These are phyloP conservation scores for Axea sp. DNA, from an alignment of 2,888 invertebrate species.

Conservation along the genomic window DNA sequence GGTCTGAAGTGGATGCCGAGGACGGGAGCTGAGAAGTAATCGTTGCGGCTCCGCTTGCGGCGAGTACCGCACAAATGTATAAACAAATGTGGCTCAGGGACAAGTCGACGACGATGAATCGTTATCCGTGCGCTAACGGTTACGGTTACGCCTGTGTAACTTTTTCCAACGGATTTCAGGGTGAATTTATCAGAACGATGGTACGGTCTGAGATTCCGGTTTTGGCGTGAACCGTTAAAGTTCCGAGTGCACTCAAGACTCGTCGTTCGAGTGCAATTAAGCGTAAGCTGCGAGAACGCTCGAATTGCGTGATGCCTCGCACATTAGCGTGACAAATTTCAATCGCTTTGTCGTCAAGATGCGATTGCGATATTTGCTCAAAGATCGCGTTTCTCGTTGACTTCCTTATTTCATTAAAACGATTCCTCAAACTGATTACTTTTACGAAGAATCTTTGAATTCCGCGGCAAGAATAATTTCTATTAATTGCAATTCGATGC, in stretches of 20 bases:
- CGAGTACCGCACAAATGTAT: too few species aligned
- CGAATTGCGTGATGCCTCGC: conserved; percentile 16
- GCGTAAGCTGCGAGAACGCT: neutral
- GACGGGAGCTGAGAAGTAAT: too few species aligned
- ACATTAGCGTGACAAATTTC: conserved; percentile 21
- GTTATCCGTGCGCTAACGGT: conserved; percentile 20
- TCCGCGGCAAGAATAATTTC: too few species aligned
- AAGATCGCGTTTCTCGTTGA: conserved; percentile 1
- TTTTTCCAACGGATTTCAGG: conserved; percentile 17
- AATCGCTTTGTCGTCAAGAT: conserved; percentile 6
- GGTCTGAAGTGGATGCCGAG: too few species aligned
- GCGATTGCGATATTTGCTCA: conserved; percentile 1
- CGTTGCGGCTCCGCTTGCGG: too few species aligned
- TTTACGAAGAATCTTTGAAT: too few species aligned
- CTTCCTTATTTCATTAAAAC: neutral
- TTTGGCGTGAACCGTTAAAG: conserved; percentile 32
- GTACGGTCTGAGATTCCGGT: conserved; percentile 30
- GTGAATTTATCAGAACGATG: conserved; percentile 32
- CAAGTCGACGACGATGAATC: conserved; percentile 7
- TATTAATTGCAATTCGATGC: too few species aligned
- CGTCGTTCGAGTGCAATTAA: conserved; percentile 1
- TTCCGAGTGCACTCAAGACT: too few species aligned
- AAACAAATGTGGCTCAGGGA: too few species aligned
- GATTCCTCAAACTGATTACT: neutral
- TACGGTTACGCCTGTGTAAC: conserved; percentile 33